A percentile compares a stretch with the other conserved stretches of the same genome.
These are phyloP conservation scores for Tenodera sinensis DNA, from an alignment of 2,888 invertebrate genomes.

Conservation along the genomic window DNA sequence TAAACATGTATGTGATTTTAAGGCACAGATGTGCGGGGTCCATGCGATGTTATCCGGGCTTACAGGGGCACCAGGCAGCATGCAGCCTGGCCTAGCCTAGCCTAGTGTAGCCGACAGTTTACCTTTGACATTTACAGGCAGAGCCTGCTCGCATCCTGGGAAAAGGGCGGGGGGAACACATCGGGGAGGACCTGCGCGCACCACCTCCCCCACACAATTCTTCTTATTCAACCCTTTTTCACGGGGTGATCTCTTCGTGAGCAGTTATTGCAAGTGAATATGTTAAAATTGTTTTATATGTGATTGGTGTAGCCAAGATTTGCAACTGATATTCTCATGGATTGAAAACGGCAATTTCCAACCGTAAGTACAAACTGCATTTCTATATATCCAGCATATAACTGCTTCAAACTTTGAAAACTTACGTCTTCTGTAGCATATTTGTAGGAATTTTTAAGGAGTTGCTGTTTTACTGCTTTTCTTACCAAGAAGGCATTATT, in stretches of 20 bases:
- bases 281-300: background rate
- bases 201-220: background rate
- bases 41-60: background rate
- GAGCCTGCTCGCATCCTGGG: background rate
- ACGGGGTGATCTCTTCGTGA: background rate
- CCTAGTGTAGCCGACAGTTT: background rate
- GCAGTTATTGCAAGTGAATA: background rate
- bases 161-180: background rate
- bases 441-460: background rate
- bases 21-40: background rate
- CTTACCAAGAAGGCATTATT: background rate
- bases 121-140: constrained; percentile 18
- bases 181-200: background rate
- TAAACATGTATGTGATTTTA: too few species aligned
- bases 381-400: background rate
- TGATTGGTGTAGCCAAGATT: background rate
- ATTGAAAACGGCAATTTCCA: background rate
- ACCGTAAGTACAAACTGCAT: background rate
- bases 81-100: background rate
- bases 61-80: background rate
- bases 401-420: background rate
- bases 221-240: constrained; percentile 16
- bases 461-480: background rate
- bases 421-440: background rate
- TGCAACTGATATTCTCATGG: background rate